These are phyloP conservation scores for rat (Rattus norvegicus) DNA, from an alignment of 2,113 vertebrate species.

Conservation along the genomic window GRCr8 NC_086024.1:127862001-127862500, in stretches of 20 bases:
- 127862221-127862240: too few species aligned
- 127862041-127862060: not conserved
- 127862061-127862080: not conserved
- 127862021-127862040: not conserved
- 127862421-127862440: not conserved
- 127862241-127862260: too few species aligned
- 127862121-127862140: not conserved
- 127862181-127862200: too few species aligned
- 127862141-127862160: not conserved
- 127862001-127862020: not conserved
- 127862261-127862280: too few species aligned
- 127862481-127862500: not conserved
- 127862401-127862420: not conserved
- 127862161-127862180: not conserved
- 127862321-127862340: not conserved
- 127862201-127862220: too few species aligned
- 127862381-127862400: not conserved
- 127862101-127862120: not conserved
- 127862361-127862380: constrained; percentile 35
- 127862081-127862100: not conserved
- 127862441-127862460: not conserved
- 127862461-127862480: not conserved
- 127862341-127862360: not conserved
- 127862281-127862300: not conserved
- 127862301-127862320: too few species aligned